A percentile compares a stretch with the other conserved stretches of the same genome.
Evolutionary conservation across 2,113 vertebrate species (phyloP).

Genomic region (Talpa occidentalis): DNA sequence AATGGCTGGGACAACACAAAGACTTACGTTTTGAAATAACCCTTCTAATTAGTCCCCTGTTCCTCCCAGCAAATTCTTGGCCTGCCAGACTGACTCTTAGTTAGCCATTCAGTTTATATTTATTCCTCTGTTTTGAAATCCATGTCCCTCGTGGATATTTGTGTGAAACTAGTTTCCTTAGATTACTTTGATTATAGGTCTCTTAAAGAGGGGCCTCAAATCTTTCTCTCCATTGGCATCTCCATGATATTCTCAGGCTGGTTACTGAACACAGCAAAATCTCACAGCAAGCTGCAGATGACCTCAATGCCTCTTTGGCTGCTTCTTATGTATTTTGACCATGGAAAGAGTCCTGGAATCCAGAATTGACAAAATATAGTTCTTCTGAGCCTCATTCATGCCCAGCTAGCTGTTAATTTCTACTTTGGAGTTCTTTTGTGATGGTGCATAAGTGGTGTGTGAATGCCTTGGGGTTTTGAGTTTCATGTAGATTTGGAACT

Average conservation of each 20-base stretch:
- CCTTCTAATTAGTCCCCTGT: background rate
- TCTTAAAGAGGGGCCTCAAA: background rate
- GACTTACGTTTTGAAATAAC: background rate
- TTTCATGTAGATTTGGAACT: conserved; percentile 1
- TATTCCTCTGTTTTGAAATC: background rate
- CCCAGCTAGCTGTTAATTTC: background rate
- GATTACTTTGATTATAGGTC: background rate
- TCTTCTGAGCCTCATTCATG: background rate
- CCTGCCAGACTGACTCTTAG: background rate
- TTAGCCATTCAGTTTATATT: background rate
- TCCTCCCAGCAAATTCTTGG: background rate
- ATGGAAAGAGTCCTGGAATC: background rate
- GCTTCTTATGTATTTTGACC: background rate
- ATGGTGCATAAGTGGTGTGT: background rate
- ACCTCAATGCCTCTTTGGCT: background rate
- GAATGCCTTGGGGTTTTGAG: background rate
- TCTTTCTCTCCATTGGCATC: background rate
- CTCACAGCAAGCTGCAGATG: background rate
- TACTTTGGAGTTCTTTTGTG: background rate
- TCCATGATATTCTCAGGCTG: background rate
- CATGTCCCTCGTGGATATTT: background rate
- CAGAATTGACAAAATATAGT: background rate
- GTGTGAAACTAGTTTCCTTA: background rate
- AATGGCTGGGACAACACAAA: background rate
- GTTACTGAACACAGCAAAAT: background rate